Conservation (phyloP, 1,140 invertebrate genomes). For the Augochlora pura region DNA sequence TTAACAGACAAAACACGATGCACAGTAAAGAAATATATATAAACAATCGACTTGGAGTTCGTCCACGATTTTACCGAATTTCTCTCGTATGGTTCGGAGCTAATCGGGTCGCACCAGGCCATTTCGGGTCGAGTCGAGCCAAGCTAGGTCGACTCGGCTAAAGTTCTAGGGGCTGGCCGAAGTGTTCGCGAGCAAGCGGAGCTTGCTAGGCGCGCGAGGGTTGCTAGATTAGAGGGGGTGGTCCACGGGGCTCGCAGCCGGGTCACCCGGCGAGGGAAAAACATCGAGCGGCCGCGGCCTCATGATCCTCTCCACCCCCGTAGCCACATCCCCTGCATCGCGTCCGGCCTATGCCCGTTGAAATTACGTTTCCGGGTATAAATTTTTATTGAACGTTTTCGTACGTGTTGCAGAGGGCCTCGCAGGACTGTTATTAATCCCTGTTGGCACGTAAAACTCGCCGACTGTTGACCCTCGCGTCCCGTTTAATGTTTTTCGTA, state of each 20-base stretch:
- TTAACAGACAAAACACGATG: too few relatives aligned
- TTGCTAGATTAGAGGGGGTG: slow-evolving; percentile 34
- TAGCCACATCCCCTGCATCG: neutral
- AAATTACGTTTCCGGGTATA: slow-evolving; percentile 8
- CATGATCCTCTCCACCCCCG: slow-evolving; percentile 15
- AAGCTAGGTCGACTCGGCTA: slow-evolving; percentile 14
- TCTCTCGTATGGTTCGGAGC: too few relatives aligned
- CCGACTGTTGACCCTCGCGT: neutral
- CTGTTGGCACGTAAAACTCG: neutral
- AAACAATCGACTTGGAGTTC: too few relatives aligned
- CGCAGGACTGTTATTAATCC: neutral
- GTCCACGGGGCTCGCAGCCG: slow-evolving; percentile 51
- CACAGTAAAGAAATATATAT: too few relatives aligned
- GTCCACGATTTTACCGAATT: too few relatives aligned
- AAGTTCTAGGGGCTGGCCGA: slow-evolving; percentile 26
- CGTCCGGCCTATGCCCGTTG: neutral
- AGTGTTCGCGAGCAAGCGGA: slow-evolving; percentile 52
- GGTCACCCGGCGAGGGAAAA: slow-evolving; percentile 52
- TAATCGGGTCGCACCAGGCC: too few relatives aligned
- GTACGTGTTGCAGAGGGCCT: neutral
- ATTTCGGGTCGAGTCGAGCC: too few relatives aligned
- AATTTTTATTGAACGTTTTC: slow-evolving; percentile 19
- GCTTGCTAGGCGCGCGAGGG: slow-evolving; percentile 31
- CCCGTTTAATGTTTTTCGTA: neutral
- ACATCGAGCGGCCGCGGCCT: slow-evolving; percentile 56